Conservation (phyloP, 37 sponge, comb jelly and placozoan species). For the Tethya wilhelma region DNA sequence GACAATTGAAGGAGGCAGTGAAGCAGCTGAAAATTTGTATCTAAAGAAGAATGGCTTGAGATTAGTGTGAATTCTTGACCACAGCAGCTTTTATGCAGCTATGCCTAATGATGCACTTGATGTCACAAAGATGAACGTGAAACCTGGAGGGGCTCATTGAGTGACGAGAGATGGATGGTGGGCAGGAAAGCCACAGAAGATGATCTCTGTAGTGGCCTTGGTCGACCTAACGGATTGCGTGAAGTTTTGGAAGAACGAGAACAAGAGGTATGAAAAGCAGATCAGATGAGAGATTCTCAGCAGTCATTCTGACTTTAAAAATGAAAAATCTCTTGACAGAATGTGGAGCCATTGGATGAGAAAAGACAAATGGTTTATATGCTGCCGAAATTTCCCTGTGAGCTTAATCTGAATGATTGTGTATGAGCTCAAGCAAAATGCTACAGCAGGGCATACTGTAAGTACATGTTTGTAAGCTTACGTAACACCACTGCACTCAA, state of each 20-base stretch:
- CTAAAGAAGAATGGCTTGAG: constrained; percentile 49
- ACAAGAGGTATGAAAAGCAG: constrained; percentile 1
- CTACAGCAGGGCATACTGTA: constrained; percentile 30
- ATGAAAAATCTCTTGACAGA: constrained; percentile 22
- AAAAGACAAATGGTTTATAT: constrained; percentile 30
- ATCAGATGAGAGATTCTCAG: constrained; percentile 29
- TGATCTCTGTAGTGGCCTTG: constrained; percentile 10
- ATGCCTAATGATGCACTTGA: constrained; percentile 51
- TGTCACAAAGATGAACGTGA: constrained; percentile 27
- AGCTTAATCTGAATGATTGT: constrained; percentile 45
- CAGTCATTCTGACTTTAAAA: constrained; percentile 33
- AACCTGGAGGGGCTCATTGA: constrained; percentile 46
- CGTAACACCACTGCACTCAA: constrained; percentile 35
- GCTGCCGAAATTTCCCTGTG: constrained; percentile 40
- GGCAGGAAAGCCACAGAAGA: not conserved
- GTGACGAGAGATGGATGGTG: constrained; percentile 34
- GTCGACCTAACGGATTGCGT: not conserved
- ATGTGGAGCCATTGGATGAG: constrained; percentile 18
- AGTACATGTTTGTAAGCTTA: constrained; percentile 11
- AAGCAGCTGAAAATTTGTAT: constrained; percentile 49
- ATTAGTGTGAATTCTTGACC: constrained; percentile 53
- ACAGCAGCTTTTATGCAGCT: constrained; percentile 51
- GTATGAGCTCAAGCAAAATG: constrained; percentile 48
- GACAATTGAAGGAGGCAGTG: constrained; percentile 29
- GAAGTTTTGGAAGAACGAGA: constrained; percentile 5